phyloP scores from a whole-genome alignment of 1,140 invertebrate genomes.

The Neomicropteryx cornuta region DNA sequence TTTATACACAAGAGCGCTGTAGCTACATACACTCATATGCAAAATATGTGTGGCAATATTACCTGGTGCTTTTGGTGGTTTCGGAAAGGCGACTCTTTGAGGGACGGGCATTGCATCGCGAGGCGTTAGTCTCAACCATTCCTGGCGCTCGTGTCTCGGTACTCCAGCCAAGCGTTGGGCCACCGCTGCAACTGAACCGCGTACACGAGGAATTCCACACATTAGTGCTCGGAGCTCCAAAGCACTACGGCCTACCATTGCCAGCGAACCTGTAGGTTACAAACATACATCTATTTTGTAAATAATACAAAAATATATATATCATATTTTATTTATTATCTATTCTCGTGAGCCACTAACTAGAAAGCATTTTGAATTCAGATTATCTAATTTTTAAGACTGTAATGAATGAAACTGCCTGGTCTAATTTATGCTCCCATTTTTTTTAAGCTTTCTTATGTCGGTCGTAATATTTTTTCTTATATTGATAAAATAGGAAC shows the following conservation, averaged over 20 bases:
- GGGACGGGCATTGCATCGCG: constrained; percentile 69
- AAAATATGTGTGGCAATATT: background rate
- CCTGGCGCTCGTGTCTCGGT: constrained; percentile 49
- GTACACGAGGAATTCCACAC: constrained; percentile 32
- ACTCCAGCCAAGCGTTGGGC: constrained; percentile 59
- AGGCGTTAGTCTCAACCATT: constrained; percentile 73
- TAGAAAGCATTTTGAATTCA: too few species aligned
- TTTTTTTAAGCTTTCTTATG: too few species aligned
- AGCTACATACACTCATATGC: constrained; percentile 6
- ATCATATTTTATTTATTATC: too few species aligned
- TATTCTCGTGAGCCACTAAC: too few species aligned
- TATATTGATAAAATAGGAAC: too few species aligned
- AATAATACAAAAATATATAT: too few species aligned
- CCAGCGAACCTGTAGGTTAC: constrained; percentile 40
- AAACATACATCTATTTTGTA: background rate
- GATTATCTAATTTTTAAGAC: too few species aligned
- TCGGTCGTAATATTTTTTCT: too few species aligned
- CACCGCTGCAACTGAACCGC: constrained; percentile 65
- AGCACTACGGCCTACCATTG: constrained; percentile 47
- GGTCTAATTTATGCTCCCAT: too few species aligned
- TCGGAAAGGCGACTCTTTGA: constrained; percentile 70
- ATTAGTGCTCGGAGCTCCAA: constrained; percentile 48
- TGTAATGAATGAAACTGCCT: too few species aligned
- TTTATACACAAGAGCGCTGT: too few species aligned
- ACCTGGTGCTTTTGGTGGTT: constrained; percentile 75